Conservation (phyloP, 2,113 vertebrate species). For the Bubo scandiacus region DNA sequence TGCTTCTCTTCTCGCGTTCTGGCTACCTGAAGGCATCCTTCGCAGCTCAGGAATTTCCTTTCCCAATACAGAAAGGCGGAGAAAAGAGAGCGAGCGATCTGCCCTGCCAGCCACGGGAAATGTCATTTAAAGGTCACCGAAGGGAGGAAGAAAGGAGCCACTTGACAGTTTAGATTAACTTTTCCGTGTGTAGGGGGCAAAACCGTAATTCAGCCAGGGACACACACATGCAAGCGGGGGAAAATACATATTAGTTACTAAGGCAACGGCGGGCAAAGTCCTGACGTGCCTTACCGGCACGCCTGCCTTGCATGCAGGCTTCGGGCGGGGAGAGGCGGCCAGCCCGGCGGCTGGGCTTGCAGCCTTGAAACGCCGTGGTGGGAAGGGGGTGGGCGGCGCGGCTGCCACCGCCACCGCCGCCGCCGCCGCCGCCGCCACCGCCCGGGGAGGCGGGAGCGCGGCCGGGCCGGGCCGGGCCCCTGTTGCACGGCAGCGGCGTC, state of each 20-base stretch:
- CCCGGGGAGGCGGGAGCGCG: neutral
- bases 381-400: neutral
- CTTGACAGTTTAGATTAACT: constrained; percentile 33
- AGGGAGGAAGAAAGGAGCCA: neutral
- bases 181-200: neutral
- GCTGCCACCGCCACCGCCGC: neutral
- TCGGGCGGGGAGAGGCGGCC: neutral
- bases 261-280: constrained; percentile 72
- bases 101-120: neutral
- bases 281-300: constrained; percentile 36
- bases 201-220: constrained; percentile 17
- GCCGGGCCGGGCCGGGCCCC: neutral
- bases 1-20: neutral
- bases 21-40: neutral
- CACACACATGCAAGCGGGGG: constrained; percentile 18
- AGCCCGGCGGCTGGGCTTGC: neutral
- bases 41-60: neutral
- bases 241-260: constrained; percentile 74
- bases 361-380: accelerated
- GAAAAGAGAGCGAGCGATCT: neutral
- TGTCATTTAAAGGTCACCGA: constrained; percentile 64
- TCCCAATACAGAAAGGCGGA: neutral
- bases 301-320: constrained; percentile 27
- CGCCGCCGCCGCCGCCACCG: neutral
- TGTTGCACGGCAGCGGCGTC: constrained; percentile 9